phyloP scores from a whole-genome alignment of 2,888 invertebrate genomes.

The Xestia sexstrigata region DNA sequence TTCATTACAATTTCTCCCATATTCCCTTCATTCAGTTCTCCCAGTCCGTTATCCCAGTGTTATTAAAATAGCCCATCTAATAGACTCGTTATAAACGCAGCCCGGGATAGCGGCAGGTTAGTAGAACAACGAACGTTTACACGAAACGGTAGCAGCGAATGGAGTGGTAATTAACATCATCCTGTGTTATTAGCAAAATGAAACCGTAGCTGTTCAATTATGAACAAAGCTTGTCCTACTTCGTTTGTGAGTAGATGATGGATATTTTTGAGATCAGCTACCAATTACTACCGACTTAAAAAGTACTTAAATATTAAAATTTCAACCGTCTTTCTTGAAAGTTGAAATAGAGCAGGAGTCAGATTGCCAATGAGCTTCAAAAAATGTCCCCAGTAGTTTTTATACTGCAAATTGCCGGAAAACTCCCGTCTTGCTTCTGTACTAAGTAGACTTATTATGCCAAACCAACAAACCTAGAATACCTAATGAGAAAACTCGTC shows the following conservation, averaged over 20 bases:
- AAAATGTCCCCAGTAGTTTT: not conserved
- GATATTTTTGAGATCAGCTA: not conserved
- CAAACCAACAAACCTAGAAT: conserved; percentile 21
- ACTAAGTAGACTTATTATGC: not conserved
- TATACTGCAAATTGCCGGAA: not conserved
- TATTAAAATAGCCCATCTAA: conserved; percentile 59
- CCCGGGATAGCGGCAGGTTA: conserved; percentile 53
- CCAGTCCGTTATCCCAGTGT: conserved; percentile 10
- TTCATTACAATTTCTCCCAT: conserved; percentile 3
- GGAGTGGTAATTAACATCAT: conserved; percentile 59
- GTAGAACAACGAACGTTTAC: conserved; percentile 58
- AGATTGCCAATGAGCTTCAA: not conserved
- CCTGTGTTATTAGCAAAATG: conserved; percentile 57
- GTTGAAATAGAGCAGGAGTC: not conserved
- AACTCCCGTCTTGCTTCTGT: not conserved
- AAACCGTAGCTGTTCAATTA: conserved; percentile 24
- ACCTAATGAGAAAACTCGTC: conserved; percentile 35
- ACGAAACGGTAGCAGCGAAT: conserved; percentile 36
- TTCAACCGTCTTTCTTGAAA: not conserved
- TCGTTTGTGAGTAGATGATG: not conserved
- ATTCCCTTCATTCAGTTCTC: conserved; percentile 9
- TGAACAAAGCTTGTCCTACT: conserved; percentile 22
- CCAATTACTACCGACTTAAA: not conserved
- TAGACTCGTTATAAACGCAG: conserved; percentile 48
- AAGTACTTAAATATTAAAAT: not conserved